phyloP scores from a whole-genome alignment of 2,888 invertebrate genomes.

The Ormyrus labotus region DNA sequence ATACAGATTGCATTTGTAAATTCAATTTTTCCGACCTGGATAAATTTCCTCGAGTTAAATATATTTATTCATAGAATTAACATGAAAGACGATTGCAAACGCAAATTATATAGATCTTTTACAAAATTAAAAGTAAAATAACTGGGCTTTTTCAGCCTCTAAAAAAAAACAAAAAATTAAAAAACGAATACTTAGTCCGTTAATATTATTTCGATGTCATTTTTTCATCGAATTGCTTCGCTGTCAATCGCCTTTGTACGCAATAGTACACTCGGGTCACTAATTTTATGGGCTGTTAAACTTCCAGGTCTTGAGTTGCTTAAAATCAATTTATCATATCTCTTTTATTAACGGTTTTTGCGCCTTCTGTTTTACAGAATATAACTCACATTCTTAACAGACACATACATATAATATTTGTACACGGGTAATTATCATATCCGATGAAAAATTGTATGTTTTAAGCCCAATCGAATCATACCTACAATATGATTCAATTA shows the following conservation, averaged over 20 bases:
- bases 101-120: conserved; percentile 50
- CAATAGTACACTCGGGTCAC: conserved; percentile 51
- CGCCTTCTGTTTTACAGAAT: conserved; percentile 57
- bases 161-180: conserved; percentile 32
- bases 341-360: conserved; percentile 47
- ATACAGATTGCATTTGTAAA: conserved; percentile 57
- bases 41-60: conserved; percentile 54
- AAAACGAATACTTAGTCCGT: conserved; percentile 54
- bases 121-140: conserved; percentile 50
- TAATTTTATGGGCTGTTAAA: conserved; percentile 56
- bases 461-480: conserved; percentile 69
- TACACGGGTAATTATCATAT: conserved; percentile 67
- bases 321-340: conserved; percentile 54
- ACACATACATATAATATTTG: conserved; percentile 59
- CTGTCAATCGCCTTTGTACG: conserved; percentile 57
- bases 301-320: conserved; percentile 56
- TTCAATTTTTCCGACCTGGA: conserved; percentile 53
- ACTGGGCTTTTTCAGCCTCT: conserved; percentile 31
- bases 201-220: conserved; percentile 53
- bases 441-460: conserved; percentile 67
- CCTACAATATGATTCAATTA: conserved; percentile 68
- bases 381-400: conserved; percentile 56
- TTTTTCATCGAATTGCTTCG: conserved; percentile 53
- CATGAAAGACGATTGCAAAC: conserved; percentile 55
- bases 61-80: conserved; percentile 56